Conservation (phyloP, 2,113 vertebrate species). For the Alethe castanea region DNA sequence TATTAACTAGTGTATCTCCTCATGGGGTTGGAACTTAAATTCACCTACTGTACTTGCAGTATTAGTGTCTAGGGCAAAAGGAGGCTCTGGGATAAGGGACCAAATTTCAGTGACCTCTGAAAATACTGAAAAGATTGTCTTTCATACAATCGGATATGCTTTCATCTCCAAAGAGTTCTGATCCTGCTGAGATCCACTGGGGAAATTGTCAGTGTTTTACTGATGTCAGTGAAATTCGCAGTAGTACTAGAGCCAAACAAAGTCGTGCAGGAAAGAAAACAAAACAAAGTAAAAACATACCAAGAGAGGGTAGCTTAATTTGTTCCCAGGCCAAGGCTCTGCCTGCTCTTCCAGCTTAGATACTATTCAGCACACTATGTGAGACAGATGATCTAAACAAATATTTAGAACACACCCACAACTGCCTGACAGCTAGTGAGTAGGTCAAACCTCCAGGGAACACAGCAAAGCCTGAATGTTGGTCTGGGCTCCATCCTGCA, state of each 20-base stretch:
- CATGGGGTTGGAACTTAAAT: background rate
- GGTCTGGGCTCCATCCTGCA: background rate
- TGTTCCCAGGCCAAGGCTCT: background rate
- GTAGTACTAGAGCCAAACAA: background rate
- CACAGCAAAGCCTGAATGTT: background rate
- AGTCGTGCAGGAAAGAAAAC: background rate
- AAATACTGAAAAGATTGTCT: background rate
- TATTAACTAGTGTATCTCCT: background rate
- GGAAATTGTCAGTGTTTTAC: background rate
- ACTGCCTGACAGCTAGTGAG: background rate
- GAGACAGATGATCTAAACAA: background rate
- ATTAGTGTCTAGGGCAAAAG: background rate
- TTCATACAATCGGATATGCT: fast-evolving
- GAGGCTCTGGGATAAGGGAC: background rate
- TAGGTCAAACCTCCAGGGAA: background rate
- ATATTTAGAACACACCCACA: background rate
- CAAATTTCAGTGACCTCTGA: background rate
- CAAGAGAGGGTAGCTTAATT: background rate
- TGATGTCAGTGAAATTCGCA: background rate
- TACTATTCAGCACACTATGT: background rate
- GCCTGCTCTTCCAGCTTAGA: background rate
- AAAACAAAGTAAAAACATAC: background rate
- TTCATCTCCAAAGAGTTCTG: background rate
- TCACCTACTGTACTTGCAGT: background rate
- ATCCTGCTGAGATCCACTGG: background rate